Evolutionary conservation across 2,888 invertebrate species (phyloP), one percentile per base, ranked within the genome.

Genomic region (Spodoptera littoralis): DNA sequence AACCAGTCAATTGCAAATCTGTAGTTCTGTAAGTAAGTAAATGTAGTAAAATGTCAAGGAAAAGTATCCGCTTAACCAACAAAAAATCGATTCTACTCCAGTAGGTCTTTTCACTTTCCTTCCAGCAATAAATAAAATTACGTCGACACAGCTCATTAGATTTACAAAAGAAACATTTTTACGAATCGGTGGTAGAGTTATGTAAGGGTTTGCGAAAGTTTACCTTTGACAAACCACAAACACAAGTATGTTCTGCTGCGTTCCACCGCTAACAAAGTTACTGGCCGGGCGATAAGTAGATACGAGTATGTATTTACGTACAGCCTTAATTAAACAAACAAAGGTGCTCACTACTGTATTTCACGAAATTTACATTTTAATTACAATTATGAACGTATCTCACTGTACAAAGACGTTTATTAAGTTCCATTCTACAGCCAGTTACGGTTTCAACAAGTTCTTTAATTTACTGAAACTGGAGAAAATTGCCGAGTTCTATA

Each of bases 191-290:
- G 58, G 65, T 55, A 60, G 69, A 77, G 65, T 79, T 79, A 79
- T 76, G 70, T 60, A 73, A 76, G 77, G 76, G 82, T 76, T 70
- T 57, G 60, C 77, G 76, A 67, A 84, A 87, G 80, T 83, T 84
- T 81, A 75, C 80, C 81, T 86, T 85, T 85, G 84, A 84, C 81
- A 81, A 81, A 86, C 85, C 85, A 70, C 87, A 87, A 85, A 85
- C 80, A 71, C 77, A 78, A 78, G 79, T 69, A 68, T 69, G 68
- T 69, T 64, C 51, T 59, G 57, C 67, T 64, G 73, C 74, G 74
- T 78, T 65, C 75, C 69, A 65, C 71, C 66, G 65, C 59, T 70
- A 76, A 81, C 79, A 78, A 78, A 82, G 76, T 80, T 81, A 66
- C 67, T 71, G 63, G 57, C 70, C 53, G 56, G 65, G 67, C 77